Conservation (phyloP, 2,113 vertebrate species). For the Hemiprocne comata region DNA sequence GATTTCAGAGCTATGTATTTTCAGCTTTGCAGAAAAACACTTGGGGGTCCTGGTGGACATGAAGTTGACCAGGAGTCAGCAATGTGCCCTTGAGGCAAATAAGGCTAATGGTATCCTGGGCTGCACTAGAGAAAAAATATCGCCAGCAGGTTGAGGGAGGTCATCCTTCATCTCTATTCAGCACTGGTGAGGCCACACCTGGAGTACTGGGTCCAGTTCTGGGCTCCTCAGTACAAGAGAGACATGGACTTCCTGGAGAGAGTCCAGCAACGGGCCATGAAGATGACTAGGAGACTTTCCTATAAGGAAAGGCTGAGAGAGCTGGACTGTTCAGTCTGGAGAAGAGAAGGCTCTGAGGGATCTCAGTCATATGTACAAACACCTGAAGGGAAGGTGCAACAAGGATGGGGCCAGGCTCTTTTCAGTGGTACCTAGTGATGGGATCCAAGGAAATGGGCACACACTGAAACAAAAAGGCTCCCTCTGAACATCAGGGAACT, state of each 20-base stretch:
- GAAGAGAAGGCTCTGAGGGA: neutral
- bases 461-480: neutral
- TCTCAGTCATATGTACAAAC: neutral
- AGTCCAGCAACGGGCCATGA: neutral
- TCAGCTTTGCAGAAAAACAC: neutral
- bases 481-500: neutral
- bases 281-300: neutral
- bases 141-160: accelerated
- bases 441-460: neutral
- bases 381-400: neutral
- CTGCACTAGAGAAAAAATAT: neutral
- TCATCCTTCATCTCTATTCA: neutral
- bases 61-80: neutral
- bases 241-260: neutral
- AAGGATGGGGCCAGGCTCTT: neutral
- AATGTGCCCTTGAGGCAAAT: neutral
- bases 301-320: neutral
- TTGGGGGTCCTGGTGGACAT: neutral
- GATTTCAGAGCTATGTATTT: neutral
- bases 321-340: neutral
- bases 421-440: neutral
- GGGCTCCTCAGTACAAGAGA: neutral
- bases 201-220: neutral
- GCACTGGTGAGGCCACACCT: neutral
- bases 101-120: too few species aligned